phyloP scores from a whole-genome alignment of 2,888 invertebrate species.

The Drosophila tanythrix region DNA sequence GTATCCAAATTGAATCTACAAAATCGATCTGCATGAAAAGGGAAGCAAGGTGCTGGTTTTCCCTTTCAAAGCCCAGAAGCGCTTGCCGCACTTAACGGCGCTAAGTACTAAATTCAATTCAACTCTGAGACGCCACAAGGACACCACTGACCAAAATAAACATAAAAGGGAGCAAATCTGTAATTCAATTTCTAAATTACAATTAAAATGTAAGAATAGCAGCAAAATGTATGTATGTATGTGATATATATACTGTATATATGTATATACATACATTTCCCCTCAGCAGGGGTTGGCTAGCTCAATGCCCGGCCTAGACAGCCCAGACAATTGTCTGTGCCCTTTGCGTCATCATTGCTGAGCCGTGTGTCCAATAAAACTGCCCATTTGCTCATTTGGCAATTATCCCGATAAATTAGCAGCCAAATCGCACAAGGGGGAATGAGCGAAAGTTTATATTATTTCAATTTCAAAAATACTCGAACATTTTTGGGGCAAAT shows the following conservation, averaged over 20 bases:
- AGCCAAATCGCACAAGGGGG: constrained; percentile 20
- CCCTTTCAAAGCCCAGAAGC: constrained; percentile 48
- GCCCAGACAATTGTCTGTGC: constrained; percentile 31
- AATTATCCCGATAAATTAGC: constrained; percentile 85
- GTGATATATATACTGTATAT: background rate
- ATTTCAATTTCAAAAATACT: background rate
- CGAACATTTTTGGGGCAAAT: background rate
- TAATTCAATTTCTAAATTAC: constrained; percentile 83
- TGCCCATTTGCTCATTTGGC: constrained; percentile 85
- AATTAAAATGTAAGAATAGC: constrained; percentile 80
- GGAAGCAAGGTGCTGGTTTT: constrained; percentile 13
- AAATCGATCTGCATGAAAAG: constrained; percentile 39
- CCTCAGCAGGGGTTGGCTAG: background rate
- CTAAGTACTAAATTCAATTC: constrained; percentile 80
- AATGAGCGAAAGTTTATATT: background rate
- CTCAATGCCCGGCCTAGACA: background rate
- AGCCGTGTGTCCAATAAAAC: constrained; percentile 82
- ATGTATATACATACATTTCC: background rate
- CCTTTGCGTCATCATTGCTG: constrained; percentile 80
- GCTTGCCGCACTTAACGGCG: constrained; percentile 30
- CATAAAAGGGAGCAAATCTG: constrained; percentile 42
- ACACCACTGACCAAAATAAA: constrained; percentile 12
- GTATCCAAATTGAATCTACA: constrained; percentile 80
- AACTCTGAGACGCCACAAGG: constrained; percentile 39
- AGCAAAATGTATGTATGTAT: constrained; percentile 23